Evolutionary conservation across 1,140 invertebrate species (phyloP), one percentile per base, ranked within the genome.

Genomic region (Anastrepha ludens): DNA sequence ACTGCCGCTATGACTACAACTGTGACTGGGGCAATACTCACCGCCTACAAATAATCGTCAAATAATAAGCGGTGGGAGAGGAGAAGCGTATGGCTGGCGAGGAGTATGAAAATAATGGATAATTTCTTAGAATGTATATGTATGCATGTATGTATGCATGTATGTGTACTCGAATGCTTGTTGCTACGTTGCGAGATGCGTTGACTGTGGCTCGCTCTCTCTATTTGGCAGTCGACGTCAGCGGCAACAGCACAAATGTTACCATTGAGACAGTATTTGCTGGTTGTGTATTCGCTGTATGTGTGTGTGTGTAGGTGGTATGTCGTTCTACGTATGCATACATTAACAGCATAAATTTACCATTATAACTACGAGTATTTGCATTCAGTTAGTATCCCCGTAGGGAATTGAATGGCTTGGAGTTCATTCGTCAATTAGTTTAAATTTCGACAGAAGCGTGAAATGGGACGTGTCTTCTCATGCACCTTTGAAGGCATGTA

Each of bases 181-280:
- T 81, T 81, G 44, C n/a, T 81, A 55, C 47, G 74, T 81, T 81
- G 47, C 74, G 67, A 74, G 67, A 74, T 41, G 67, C 39, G 15
- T 74, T 74, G 67, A 81, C 74, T 81, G 67, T 81, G 74, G 50
- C 13, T 55, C 74, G 50, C 74, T 81, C 20, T 55, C 47, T 55
- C 15, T n/a, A 0, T 55, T 11, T 55, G 17, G 4, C 64, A 67
- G 64, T 67, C 11, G 13, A 11, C 44, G 44, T 47, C 15, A 15
- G 70, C 70, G 15, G 41, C 3, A 74, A 13, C 67, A n/a, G 41
- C 44, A 41, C 44, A 74, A 74, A n/a, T 74, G 44, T 74, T 15
- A 41, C 44, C 44, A 74, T n/a, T n/a, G 65, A 67, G 29, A 67
- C 65, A 67, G 65, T 67, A 29, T 67, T 67, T 67, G 44, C 44